Evolutionary conservation across 2,113 vertebrate genomes (phyloP), one percentile per base, ranked within the genome.

Genomic region (Corythornis vintsioides): DNA sequence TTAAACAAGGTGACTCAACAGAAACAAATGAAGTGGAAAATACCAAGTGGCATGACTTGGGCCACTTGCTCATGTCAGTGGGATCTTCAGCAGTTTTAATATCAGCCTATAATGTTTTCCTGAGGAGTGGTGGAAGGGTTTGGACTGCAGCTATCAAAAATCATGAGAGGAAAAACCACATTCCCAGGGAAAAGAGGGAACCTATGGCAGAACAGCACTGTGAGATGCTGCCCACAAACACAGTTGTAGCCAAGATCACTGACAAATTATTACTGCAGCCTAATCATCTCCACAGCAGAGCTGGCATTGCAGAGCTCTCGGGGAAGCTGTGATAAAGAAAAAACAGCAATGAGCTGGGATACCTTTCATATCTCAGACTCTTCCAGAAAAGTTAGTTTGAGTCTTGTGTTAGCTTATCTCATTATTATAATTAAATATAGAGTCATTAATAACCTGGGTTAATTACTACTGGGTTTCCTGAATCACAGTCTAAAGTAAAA

Each of bases 401-500:
- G 64, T 60, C 56, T 91, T 5, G 2, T 84, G 52, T 31, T 70
- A 53, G 22, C 33, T 95, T 95, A 93, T 89, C 47, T 74, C 31
- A 88, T 83, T 86, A 60, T 83, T 74, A 74, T 64, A 92, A 92
- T 95, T 56, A 83, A 42, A 40, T 59, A 56, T 26, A 80, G 80
- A 55, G 74, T 89, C 33, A 85, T 85, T 94, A 93, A 92, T 92
- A 89, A 92, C 71, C 67, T 74, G 81, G 18, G 24, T 93, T 92
- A 92, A 95, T 95, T 90, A 70, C 59, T 85, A 81, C 59, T 22
- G 40, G n/a, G 84, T 94, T 87, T 91, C 78, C 89, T 92, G 29
- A 45, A 47, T 40, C 82, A 52, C 38, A 47, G 35, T 33, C 57
- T 84, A 57, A 72, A 21, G 53, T 69, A 47, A 71, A 65, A 93